These are phyloP conservation scores for Myripristis murdjan DNA, from an alignment of 2,797 vertebrate species.

Conservation along the genomic window DNA sequence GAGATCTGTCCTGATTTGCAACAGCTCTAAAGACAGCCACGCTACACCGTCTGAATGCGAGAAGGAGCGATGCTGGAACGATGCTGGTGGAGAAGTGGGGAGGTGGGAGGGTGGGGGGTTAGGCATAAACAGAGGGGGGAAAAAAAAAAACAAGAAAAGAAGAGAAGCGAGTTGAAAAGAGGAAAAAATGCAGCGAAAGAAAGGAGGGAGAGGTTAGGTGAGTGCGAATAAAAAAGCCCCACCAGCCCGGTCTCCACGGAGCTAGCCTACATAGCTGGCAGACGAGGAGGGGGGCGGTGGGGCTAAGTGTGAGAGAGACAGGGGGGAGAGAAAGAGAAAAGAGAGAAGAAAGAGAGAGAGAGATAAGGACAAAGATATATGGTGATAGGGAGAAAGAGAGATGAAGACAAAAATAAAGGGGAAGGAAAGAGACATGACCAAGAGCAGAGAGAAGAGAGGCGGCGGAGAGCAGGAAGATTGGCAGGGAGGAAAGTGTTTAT, in stretches of 20 bases:
- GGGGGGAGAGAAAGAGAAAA: too few species aligned
- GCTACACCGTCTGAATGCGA: constrained; percentile 51
- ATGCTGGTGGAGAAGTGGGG: not conserved
- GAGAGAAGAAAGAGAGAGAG: constrained; percentile 28
- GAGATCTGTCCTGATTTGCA: constrained; percentile 70
- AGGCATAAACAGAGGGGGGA: not conserved
- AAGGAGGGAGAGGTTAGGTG: constrained; percentile 73
- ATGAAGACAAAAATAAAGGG: constrained; percentile 55
- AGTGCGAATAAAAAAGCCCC: constrained; percentile 78
- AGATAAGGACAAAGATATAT: constrained; percentile 61
- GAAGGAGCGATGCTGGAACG: constrained; percentile 22
- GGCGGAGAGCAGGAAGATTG: constrained; percentile 57
- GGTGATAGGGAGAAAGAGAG: constrained; percentile 53
- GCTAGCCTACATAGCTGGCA: constrained; percentile 86
- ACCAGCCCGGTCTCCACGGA: constrained; percentile 82
- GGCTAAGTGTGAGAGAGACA: constrained; percentile 9
- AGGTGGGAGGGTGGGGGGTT: not conserved
- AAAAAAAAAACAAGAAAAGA: constrained; percentile 38
- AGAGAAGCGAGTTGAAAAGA: constrained; percentile 55
- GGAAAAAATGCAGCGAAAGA: constrained; percentile 51
- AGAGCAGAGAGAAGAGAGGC: constrained; percentile 39
- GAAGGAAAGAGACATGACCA: not conserved
- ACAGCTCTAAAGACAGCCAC: constrained; percentile 54
- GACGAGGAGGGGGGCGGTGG: constrained; percentile 65
- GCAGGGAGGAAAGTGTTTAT: constrained; percentile 73